Evolutionary conservation across 2,113 vertebrate genomes (phyloP), one percentile per base, ranked within the genome.

Genomic region (Clarias magur): DNA sequence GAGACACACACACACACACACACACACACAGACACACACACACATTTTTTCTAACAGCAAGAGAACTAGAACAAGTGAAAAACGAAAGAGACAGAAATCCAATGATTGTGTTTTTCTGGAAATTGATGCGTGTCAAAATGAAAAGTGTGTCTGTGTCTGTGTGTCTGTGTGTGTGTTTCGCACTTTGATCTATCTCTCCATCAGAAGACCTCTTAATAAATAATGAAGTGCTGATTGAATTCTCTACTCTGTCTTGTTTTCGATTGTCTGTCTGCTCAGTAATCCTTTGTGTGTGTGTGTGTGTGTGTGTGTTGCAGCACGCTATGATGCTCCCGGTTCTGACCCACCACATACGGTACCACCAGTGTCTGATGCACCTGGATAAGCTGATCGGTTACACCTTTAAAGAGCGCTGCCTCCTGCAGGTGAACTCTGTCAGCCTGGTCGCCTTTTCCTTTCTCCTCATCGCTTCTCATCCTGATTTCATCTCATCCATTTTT

Each of bases 261-360:
- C 56, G 86, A 53, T 65, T 84, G 59, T 53, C 56, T 84, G 59
- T 53, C 56, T 85, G 62, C 11, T 65, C 57, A 88, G 53, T 80
- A 59, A 84, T 11, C 15, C 21, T 10, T 30, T n/a, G 42, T 38
- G 30, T 67, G 54, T 76, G 34, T 62, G 57, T 67, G 73, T 68
- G 68, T 65, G 63, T 57, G 9, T 60, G n/a, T 84, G 73, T 82
- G 57, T 79, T 85, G 11, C 92, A 99, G 98, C 98, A 99, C 2
- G 98, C 98, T 27, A 99, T 99, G 98, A 99, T 99, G 98, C 95
- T 99, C 72, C 98, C 98, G 0, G 98, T 99, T 63, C 94, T 99
- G 86, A 99, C 98, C n/a, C 98, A 99, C 92, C 98, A 99, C 11
- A 98, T 99, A 84, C 98, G 98, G n/a, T 99, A 99, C 93, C 98